phyloP scores from a whole-genome alignment of 2,888 invertebrate species.

The Chelonus formosanus region DNA sequence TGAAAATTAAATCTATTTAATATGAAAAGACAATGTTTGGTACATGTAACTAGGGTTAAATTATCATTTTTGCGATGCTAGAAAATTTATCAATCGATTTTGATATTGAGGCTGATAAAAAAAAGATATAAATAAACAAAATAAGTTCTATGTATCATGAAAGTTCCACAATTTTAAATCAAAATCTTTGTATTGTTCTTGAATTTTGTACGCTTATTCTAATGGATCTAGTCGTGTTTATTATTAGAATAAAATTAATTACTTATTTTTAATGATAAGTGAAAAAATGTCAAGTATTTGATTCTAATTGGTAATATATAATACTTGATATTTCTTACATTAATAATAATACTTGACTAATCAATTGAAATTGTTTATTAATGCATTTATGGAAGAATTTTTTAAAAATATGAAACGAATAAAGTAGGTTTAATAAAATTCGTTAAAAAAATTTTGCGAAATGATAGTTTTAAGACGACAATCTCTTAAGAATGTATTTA shows the following conservation, averaged over 20 bases:
- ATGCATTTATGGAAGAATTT: no score
- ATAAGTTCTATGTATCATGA: not conserved
- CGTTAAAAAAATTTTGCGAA: slow-evolving; percentile 20
- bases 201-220: slow-evolving; percentile 49
- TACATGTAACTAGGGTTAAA: no score
- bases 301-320: not conserved
- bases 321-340: no score
- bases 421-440: not conserved
- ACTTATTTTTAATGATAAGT: slow-evolving; percentile 18
- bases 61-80: no score
- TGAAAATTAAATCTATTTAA: no score
- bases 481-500: slow-evolving; percentile 28
- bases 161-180: slow-evolving; percentile 40
- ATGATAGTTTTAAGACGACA: slow-evolving; percentile 12
- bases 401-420: slow-evolving; percentile 6
- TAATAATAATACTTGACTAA: no score
- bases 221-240: slow-evolving; percentile 37
- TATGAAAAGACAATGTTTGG: no score
- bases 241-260: slow-evolving; percentile 16
- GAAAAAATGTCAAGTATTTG: slow-evolving; percentile 15
- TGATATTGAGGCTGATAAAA: slow-evolving; percentile 17
- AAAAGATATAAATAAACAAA: slow-evolving; percentile 20
- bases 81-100: no score
- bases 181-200: slow-evolving; percentile 47
- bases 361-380: no score